phyloP scores from a whole-genome alignment of 1,140 invertebrate genomes.

The Lanistes nyassanus region DNA sequence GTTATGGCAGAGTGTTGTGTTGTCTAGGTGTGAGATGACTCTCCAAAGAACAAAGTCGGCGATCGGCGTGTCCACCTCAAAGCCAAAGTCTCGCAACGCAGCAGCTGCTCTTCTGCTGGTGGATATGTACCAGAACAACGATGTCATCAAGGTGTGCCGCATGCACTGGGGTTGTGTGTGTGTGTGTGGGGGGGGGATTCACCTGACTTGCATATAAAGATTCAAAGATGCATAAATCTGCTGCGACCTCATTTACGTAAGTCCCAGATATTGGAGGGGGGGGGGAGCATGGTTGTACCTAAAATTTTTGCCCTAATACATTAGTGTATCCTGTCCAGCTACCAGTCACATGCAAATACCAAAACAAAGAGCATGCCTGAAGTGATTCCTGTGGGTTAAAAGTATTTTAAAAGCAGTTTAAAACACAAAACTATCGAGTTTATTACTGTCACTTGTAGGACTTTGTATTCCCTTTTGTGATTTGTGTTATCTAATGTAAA shows the following conservation, averaged over 20 bases:
- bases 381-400: too few relatives aligned
- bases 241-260: neutral
- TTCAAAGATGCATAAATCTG: neutral
- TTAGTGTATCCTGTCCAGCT: too few relatives aligned
- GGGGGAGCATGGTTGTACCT: neutral
- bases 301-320: neutral
- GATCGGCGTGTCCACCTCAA: slow-evolving; percentile 6
- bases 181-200: too few relatives aligned
- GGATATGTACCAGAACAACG: slow-evolving; percentile 14
- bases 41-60: neutral
- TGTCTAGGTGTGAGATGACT: slow-evolving; percentile 12
- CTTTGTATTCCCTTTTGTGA: too few relatives aligned
- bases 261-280: neutral
- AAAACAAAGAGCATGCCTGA: too few relatives aligned
- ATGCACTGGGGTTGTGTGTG: neutral
- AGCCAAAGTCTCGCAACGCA: slow-evolving; percentile 11
- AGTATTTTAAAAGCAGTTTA: too few relatives aligned
- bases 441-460: too few relatives aligned
- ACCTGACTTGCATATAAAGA: neutral
- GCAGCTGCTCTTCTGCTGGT: slow-evolving; percentile 12
- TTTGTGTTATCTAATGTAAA: too few relatives aligned
- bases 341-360: too few relatives aligned
- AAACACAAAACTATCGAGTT: too few relatives aligned
- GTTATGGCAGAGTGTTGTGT: too few relatives aligned
- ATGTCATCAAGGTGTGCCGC: slow-evolving; percentile 17